Percentiles rank a stretch among this genome's conserved stretches.
Evolutionary conservation across 2,113 vertebrate species (phyloP).

Genomic region (Calidris pugnax): DNA sequence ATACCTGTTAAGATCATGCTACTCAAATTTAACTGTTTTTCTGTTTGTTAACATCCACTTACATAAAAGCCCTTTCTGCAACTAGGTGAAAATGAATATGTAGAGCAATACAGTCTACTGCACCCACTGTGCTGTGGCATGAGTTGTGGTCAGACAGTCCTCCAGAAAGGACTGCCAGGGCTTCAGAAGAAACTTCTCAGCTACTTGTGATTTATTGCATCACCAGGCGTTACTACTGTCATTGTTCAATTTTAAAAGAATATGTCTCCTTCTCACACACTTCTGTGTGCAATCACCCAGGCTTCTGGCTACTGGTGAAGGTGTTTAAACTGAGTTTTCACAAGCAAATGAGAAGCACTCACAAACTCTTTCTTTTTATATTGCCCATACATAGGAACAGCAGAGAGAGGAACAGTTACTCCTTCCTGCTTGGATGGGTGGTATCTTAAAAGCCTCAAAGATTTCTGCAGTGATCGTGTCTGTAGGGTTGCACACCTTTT

Average conservation of each 20-base stretch:
- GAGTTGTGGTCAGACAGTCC: neutral
- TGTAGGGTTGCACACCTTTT: neutral
- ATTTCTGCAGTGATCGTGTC: accelerated
- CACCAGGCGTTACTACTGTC: neutral
- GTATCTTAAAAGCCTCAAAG: neutral
- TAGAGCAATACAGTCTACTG: neutral
- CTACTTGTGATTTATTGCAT: neutral
- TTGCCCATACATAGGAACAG: neutral
- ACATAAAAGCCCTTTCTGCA: neutral
- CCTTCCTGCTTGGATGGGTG: neutral
- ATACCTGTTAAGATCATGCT: neutral
- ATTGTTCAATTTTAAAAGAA: neutral
- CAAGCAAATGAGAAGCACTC: neutral
- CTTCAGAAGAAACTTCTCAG: neutral
- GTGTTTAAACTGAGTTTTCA: neutral
- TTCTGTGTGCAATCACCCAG: neutral
- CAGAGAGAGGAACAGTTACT: neutral
- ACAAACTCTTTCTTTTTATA: neutral
- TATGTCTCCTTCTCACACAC: neutral
- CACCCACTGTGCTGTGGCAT: neutral
- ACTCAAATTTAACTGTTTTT: neutral
- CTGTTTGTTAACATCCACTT: neutral
- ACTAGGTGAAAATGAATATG: neutral
- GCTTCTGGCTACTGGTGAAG: neutral
- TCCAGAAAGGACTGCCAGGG: neutral